A percentile compares a stretch with the other conserved stretches of the same genome.
phyloP scores from a whole-genome alignment of 1,140 invertebrate genomes.

The Antheraea pernyi region DNA sequence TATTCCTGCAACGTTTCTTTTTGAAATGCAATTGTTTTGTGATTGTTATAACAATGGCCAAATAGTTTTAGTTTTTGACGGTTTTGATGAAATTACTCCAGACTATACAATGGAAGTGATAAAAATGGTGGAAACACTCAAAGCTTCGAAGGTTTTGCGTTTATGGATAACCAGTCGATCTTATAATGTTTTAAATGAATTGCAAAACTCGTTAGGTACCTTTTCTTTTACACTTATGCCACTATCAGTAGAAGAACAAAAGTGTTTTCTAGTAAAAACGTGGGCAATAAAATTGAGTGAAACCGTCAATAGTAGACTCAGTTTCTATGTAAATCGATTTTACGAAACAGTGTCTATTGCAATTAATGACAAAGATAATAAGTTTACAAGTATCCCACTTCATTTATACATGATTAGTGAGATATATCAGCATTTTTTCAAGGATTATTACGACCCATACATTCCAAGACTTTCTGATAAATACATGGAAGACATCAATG shows the following conservation, averaged over 20 bases:
- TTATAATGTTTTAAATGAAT: slow-evolving; percentile 11
- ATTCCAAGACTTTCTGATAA: slow-evolving; percentile 6
- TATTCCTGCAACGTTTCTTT: slow-evolving; percentile 4
- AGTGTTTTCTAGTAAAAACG: neutral
- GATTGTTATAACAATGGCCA: slow-evolving; percentile 16
- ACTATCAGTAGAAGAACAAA: slow-evolving; percentile 3
- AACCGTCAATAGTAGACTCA: neutral
- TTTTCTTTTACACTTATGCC: slow-evolving; percentile 8
- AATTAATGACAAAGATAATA: neutral
- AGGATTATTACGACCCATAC: slow-evolving; percentile 7
- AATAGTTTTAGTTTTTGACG: slow-evolving; percentile 15
- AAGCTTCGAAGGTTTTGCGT: slow-evolving; percentile 13
- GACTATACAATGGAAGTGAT: slow-evolving; percentile 13
- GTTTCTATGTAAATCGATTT: neutral
- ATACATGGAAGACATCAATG: slow-evolving; percentile 5
- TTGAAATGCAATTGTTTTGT: slow-evolving; percentile 16
- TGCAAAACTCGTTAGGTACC: slow-evolving; percentile 5
- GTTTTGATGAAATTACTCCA: slow-evolving; percentile 23
- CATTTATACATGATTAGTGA: slow-evolving; percentile 11
- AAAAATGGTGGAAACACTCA: slow-evolving; percentile 10
- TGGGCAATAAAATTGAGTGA: slow-evolving; percentile 8
- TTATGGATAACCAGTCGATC: slow-evolving; percentile 15
- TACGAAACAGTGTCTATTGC: neutral
- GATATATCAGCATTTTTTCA: slow-evolving; percentile 7
- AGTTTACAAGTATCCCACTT: slow-evolving; percentile 7